Evolutionary conservation across 35 echinoderm and acorn worm genomes (phyloP), one percentile per base, ranked within the genome.

Genomic region (Antedon bifida): DNA sequence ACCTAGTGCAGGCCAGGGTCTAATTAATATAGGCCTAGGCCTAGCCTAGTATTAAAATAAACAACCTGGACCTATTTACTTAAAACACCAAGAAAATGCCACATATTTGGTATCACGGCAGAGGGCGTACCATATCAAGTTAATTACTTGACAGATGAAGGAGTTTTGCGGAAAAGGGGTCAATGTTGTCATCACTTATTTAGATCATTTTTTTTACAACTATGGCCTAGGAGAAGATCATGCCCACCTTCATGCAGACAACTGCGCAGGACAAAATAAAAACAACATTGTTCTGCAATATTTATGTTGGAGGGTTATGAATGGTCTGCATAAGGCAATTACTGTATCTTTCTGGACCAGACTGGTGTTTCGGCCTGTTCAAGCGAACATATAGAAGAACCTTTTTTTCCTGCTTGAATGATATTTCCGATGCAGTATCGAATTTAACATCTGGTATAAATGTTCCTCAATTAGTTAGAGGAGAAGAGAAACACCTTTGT

Each of bases 211-310:
- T n/a, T n/a, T n/a, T n/a, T n/a, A n/a, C n/a, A n/a, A n/a, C n/a
- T n/a, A n/a, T n/a, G n/a, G n/a, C n/a, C 31, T 76, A 76, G 74
- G 74, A 9, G 74, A 76, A 76, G 31, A 76, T 5, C 74, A 76
- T 76, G 74, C 74, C 31, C n/a, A 28, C n/a, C n/a, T 76, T 5
- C 31, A 76, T 76, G 74, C 74, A 9, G 74, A 76, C n/a, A 76
- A 76, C n/a, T 76, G 74, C n/a, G 74, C 74, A 26, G 74, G 74
- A 5, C 74, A 76, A 26, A 76, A 76, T 76, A 76, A 76, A 26
- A 76, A 76, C 26, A 5, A 76, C 9, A 76, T 9, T 76, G 74
- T 26, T 26, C 26, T 76, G n/a, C 74, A 76, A 9, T 76, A 76
- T 76, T 76, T 76, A 9, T 30, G 5, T 76, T 76, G 31, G 5